Evolutionary conservation across 2,888 invertebrate genomes (phyloP).

Genomic region (Notodonta dromedarius): DNA sequence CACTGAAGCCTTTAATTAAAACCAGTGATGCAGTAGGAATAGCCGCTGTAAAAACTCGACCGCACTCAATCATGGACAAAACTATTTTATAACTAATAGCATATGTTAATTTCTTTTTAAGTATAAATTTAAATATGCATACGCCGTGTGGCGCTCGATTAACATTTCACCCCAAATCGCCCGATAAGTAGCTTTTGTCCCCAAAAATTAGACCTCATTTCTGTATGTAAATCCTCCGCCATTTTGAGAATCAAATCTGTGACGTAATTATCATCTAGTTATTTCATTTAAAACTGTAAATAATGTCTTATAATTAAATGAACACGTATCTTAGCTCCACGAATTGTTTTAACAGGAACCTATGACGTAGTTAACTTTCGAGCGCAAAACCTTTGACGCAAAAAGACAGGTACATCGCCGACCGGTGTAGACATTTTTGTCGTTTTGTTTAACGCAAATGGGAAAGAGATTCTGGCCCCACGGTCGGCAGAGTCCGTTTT

Average conservation of each 20-base stretch:
- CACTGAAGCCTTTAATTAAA: slow-evolving; percentile 29
- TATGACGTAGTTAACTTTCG: background rate
- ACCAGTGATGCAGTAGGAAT: slow-evolving; percentile 21
- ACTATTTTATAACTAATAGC: background rate
- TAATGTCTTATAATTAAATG: too few relatives aligned
- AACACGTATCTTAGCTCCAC: too few relatives aligned
- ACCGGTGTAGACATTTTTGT: background rate
- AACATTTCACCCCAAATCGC: too few relatives aligned
- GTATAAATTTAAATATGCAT: too few relatives aligned
- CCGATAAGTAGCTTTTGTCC: too few relatives aligned
- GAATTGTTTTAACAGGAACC: background rate
- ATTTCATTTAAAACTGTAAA: too few relatives aligned
- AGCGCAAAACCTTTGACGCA: background rate
- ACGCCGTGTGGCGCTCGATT: too few relatives aligned
- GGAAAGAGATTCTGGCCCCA: slow-evolving; percentile 11
- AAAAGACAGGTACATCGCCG: background rate
- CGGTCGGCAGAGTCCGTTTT: slow-evolving; percentile 14
- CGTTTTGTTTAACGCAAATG: slow-evolving; percentile 17
- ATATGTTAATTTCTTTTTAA: too few relatives aligned
- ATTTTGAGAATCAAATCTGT: too few relatives aligned
- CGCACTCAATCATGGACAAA: background rate
- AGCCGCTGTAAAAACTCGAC: slow-evolving; percentile 12
- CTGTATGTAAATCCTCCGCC: too few relatives aligned
- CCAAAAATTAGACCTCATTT: too few relatives aligned
- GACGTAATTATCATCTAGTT: too few relatives aligned